phyloP scores from a whole-genome alignment of 2,888 invertebrate genomes.

The Pomacea canaliculata region DNA sequence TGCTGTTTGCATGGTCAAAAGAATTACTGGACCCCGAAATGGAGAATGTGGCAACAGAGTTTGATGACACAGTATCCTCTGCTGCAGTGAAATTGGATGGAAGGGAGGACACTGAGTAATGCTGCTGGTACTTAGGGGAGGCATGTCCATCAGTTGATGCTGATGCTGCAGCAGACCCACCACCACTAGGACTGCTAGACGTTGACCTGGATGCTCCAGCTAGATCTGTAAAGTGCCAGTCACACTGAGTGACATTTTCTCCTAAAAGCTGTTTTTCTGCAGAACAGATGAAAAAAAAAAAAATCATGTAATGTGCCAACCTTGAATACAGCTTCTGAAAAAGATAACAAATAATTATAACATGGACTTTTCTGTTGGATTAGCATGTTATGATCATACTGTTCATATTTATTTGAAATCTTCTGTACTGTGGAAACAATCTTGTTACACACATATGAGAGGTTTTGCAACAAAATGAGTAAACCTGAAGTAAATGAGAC shows the following conservation, averaged over 20 bases:
- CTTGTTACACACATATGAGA: too few species aligned
- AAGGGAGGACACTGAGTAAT: conserved; percentile 62
- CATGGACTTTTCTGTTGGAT: too few species aligned
- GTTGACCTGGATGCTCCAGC: conserved; percentile 59
- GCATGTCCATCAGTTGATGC: conserved; percentile 41
- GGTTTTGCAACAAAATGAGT: too few species aligned
- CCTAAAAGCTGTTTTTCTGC: conserved; percentile 76
- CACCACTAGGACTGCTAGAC: conserved; percentile 50
- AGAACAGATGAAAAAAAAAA: conserved; percentile 36
- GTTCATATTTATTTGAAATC: too few species aligned
- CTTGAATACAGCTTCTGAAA: too few species aligned
- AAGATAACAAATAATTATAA: too few species aligned
- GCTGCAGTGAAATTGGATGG: conserved; percentile 50
- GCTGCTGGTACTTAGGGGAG: conserved; percentile 48
- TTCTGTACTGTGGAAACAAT: too few species aligned
- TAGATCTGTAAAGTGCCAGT: conserved; percentile 88
- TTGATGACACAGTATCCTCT: conserved; percentile 22
- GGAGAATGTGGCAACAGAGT: conserved; percentile 2
- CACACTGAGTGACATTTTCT: conserved; percentile 71
- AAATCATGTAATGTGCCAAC: too few species aligned
- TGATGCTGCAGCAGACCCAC: conserved; percentile 19
- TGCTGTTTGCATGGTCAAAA: conserved; percentile 28
- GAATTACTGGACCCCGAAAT: conserved; percentile 4
- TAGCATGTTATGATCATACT: too few species aligned
- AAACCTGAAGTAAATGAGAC: neutral